Percentiles rank a stretch among this genome's conserved stretches.
Evolutionary conservation across 1,140 invertebrate genomes (phyloP).

Genomic region (Conus ventricosus): DNA sequence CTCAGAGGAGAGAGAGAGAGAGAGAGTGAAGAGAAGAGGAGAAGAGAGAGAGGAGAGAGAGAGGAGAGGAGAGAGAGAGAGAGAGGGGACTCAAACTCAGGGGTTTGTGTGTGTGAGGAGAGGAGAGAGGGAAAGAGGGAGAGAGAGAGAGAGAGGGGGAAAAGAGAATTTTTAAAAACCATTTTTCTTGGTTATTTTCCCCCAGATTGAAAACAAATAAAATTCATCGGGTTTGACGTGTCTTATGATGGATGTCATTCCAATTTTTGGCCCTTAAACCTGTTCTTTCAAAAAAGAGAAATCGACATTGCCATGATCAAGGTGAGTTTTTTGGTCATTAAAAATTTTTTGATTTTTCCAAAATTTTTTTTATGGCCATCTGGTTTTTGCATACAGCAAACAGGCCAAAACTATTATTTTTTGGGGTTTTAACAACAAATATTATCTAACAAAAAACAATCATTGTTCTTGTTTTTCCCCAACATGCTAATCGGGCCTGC

Average conservation of each 20-base stretch:
- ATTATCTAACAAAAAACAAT: neutral
- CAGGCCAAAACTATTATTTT: neutral
- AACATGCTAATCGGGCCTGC: neutral
- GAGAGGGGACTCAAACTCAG: too few species aligned
- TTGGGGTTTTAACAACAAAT: neutral
- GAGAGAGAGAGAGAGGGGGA: neutral
- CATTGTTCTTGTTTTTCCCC: neutral
- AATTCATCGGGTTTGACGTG: slow-evolving; percentile 40
- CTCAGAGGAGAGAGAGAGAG: too few species aligned
- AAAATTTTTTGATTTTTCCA: neutral
- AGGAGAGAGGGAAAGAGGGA: neutral
- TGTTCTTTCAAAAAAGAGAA: too few species aligned
- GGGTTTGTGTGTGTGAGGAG: slow-evolving; percentile 1
- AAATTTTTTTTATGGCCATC: neutral
- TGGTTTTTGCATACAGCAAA: neutral
- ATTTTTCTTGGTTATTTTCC: too few species aligned
- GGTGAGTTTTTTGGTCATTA: slow-evolving; percentile 3
- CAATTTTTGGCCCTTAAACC: slow-evolving; percentile 40
- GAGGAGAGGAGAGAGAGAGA: too few species aligned
- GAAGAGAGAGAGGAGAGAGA: too few species aligned
- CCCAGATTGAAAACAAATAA: slow-evolving; percentile 22
- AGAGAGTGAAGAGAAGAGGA: too few species aligned
- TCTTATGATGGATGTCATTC: slow-evolving; percentile 47
- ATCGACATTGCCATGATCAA: slow-evolving; percentile 40
- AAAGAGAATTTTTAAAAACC: slow-evolving; percentile 3